Conservation (phyloP, 2,113 vertebrate genomes). For the Pagrus major region DNA sequence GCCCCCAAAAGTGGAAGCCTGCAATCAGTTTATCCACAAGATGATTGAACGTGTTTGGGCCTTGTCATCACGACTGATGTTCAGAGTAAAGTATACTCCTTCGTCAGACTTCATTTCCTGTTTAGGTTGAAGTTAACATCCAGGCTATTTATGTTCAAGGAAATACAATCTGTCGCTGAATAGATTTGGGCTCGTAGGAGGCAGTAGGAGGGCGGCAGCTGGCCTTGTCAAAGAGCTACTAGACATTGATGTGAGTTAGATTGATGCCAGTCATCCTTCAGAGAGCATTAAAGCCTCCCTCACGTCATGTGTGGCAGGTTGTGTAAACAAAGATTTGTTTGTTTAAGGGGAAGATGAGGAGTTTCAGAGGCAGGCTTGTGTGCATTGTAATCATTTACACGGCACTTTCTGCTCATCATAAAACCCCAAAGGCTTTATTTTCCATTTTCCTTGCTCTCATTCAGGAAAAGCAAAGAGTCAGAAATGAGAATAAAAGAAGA, state of each 20-base stretch:
- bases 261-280: constrained; percentile 51
- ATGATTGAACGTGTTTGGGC: constrained; percentile 26
- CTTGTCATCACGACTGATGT: constrained; percentile 7
- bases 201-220: constrained; percentile 15
- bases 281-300: constrained; percentile 14
- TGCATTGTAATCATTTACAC: constrained; percentile 33
- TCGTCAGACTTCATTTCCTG: constrained; percentile 15
- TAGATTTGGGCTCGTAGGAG: constrained; percentile 8
- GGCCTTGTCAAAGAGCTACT: constrained; percentile 20
- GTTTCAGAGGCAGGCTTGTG: not conserved
- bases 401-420: not conserved
- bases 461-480: not conserved
- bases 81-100: not conserved
- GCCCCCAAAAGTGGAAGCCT: not conserved
- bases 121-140: not conserved
- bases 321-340: constrained; percentile 46
- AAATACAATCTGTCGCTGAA: constrained; percentile 27
- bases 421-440: constrained; percentile 10
- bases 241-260: constrained; percentile 50
- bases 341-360: constrained; percentile 7
- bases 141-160: constrained; percentile 17
- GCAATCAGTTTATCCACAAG: constrained; percentile 21
- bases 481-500: constrained; percentile 1
- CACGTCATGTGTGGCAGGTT: not conserved
- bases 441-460: constrained; percentile 18